These are phyloP conservation scores for Betta splendens DNA, from an alignment of 2,797 vertebrate species.

Conservation along the genomic window DNA sequence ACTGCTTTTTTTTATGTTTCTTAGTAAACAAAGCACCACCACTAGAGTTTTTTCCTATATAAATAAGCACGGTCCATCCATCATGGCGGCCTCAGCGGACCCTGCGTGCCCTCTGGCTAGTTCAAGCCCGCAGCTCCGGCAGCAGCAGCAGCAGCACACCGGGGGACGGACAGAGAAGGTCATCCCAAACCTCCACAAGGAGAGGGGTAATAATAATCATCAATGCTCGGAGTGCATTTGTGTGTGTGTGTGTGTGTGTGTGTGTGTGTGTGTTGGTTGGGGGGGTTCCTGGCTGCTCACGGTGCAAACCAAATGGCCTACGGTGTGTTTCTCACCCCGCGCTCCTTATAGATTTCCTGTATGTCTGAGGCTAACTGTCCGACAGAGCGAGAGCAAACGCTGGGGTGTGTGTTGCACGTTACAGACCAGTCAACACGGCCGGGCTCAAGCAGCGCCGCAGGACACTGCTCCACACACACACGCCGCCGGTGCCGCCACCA, in stretches of 20 bases:
- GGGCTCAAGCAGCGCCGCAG: slow-evolving; percentile 58
- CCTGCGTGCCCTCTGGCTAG: slow-evolving; percentile 68
- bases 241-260: slow-evolving; percentile 24
- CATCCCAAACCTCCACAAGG: slow-evolving; percentile 64
- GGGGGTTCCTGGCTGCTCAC: slow-evolving; percentile 12
- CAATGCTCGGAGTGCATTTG: slow-evolving; percentile 31
- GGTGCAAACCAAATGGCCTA: slow-evolving; percentile 42
- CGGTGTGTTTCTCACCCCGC: slow-evolving; percentile 29
- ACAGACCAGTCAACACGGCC: slow-evolving; percentile 34
- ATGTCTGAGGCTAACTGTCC: slow-evolving; percentile 30
- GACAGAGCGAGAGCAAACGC: slow-evolving; percentile 34
- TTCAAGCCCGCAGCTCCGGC: slow-evolving; percentile 46
- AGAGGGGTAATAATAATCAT: slow-evolving; percentile 74
- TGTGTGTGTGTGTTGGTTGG: slow-evolving; percentile 13
- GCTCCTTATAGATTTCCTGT: slow-evolving; percentile 63
- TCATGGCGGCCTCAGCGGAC: slow-evolving; percentile 64
- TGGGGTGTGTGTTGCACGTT: slow-evolving; percentile 53
- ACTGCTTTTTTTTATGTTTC: slow-evolving; percentile 23
- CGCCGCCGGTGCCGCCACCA: slow-evolving; percentile 41
- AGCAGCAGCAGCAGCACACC: slow-evolving; percentile 50
- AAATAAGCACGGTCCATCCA: slow-evolving; percentile 68
- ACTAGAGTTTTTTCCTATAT: slow-evolving; percentile 45
- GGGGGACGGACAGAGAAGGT: slow-evolving; percentile 68
- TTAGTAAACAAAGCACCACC: slow-evolving; percentile 19
- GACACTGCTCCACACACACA: slow-evolving; percentile 53